Evolutionary conservation across 2,888 invertebrate species (phyloP), one percentile per base, ranked within the genome.

Genomic region (Herminia tarsipennalis): DNA sequence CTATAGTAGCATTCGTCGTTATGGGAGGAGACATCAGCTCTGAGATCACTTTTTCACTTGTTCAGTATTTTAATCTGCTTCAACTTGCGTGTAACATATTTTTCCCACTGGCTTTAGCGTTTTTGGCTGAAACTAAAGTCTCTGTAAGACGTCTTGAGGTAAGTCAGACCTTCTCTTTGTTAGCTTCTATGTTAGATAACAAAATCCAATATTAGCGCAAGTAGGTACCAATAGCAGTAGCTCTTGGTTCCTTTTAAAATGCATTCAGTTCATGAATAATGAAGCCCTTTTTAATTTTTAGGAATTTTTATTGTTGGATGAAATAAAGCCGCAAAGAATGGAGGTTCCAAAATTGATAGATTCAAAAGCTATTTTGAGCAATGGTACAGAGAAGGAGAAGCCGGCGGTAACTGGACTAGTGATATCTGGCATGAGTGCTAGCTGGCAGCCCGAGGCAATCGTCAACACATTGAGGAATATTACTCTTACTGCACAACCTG

Each of bases 41-140:
- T 0, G 94, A 94, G 42, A 93, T 94, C 69, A 95, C 95, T 0
- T 96, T 96, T 80, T 94, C 96, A 0, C 92, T 95, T 69, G 95
- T 96, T 2, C 95, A 95, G 69, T 95, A 95, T 76, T 95, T 94
- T 72, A 96, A 96, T 73, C 92, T 95, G 9, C 83, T 96, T 21
- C 96, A 95, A 77, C 80, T 93, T 10, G 87, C 93, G 2, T 93
- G 94, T 83, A 94, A 94, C 33, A 94, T 94, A 65, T 93, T 92
- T 63, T 94, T 93, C 75, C 95, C 93, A 3, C 71, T 93, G 78
- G 95, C 92, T 2, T 78, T 95, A 24, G 83, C 93, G 1, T 85
- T 90, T 38, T 81, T 93, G 2, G 94, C 95, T 0, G 95, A 95
- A 80, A 92, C 94, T 1, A 86, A 88, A 55, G 93, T 94, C 0